A percentile compares a stretch with the other conserved stretches of the same genome.
Evolutionary conservation across 1,140 invertebrate species (phyloP).

Genomic region (Triops cancriformis): DNA sequence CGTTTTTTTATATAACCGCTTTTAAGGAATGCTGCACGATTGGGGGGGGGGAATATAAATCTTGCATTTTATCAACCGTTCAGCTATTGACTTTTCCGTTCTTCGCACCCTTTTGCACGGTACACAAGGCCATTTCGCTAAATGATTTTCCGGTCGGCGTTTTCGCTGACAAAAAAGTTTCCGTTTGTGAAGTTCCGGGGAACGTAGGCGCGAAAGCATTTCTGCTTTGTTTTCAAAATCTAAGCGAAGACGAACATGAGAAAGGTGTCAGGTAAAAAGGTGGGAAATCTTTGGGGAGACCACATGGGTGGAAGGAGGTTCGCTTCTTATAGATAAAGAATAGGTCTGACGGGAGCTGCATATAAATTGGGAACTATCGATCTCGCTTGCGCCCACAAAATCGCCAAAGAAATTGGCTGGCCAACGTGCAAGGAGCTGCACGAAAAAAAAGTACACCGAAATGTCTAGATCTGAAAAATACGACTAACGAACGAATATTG

Average conservation of each 20-base stretch:
- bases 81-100: background rate
- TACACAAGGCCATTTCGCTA: background rate
- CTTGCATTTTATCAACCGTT: background rate
- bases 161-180: background rate
- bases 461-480: background rate
- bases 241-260: background rate
- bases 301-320: background rate
- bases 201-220: background rate
- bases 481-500: background rate
- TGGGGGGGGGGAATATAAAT: background rate
- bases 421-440: background rate
- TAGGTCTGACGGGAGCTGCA: background rate
- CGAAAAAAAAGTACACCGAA: background rate
- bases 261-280: background rate
- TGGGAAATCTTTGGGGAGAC: background rate
- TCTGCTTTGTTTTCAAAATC: background rate
- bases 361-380: slow-evolving; percentile 4
- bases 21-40: too few species aligned
- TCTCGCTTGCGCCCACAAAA: background rate
- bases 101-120: background rate
- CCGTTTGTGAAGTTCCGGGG: background rate
- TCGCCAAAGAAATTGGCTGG: background rate
- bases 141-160: background rate
- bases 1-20: too few species aligned
- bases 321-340: background rate